phyloP scores from a whole-genome alignment of 2,113 vertebrate genomes.

The Nothobranchius kuhntae region DNA sequence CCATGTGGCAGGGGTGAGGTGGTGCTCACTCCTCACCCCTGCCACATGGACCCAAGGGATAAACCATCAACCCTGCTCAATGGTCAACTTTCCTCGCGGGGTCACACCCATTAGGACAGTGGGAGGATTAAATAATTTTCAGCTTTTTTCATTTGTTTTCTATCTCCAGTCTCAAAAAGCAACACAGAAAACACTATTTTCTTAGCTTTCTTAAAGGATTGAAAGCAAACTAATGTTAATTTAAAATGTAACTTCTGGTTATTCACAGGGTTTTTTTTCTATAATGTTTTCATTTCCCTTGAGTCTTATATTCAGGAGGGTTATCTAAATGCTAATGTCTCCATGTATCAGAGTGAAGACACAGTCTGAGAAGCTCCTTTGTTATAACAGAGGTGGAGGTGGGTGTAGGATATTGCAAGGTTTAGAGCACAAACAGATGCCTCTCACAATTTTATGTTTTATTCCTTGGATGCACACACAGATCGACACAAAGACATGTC shows the following conservation, averaged over 20 bases:
- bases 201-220: conserved; percentile 20
- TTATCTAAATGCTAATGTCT: conserved; percentile 85
- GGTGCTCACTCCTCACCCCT: too few species aligned
- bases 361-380: conserved; percentile 56
- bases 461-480: conserved; percentile 40
- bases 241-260: conserved; percentile 68
- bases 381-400: conserved; percentile 46
- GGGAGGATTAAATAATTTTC: background rate
- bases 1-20: too few species aligned
- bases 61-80: too few species aligned
- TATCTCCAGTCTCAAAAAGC: background rate
- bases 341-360: conserved; percentile 67
- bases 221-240: conserved; percentile 62
- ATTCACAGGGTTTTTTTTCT: conserved; percentile 71
- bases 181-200: conserved; percentile 23
- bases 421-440: conserved; percentile 58
- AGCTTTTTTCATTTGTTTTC: conserved; percentile 6
- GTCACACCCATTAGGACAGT: too few species aligned
- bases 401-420: conserved; percentile 55
- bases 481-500: conserved; percentile 49
- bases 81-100: too few species aligned
- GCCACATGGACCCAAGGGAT: too few species aligned
- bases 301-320: conserved; percentile 65
- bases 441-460: conserved; percentile 46
- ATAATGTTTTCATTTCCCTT: conserved; percentile 67